Base-by-base conservation (phyloP, 2,113 vertebrate species). In the Tetraodon nigroviridis region DNA sequence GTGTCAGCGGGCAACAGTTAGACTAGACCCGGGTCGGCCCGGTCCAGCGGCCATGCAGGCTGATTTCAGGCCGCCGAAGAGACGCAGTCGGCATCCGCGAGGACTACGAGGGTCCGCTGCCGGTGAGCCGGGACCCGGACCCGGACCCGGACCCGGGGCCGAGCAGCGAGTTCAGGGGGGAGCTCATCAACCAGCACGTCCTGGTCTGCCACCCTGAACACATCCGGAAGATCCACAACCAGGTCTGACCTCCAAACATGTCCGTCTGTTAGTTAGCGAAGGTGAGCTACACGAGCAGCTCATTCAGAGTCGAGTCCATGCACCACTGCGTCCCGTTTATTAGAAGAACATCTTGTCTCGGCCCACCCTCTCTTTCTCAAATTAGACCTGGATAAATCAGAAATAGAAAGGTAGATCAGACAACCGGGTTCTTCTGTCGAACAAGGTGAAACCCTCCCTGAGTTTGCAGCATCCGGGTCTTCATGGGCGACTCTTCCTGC, bases 111-210 rank as follows among this genome's bases (percentile, higher is more conserved):
- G 89, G 90, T 15, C 92, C 95, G 1, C 86, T 96, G 57, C 96
- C 84, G 3, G 46, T 84, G 21, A 80, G 66, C 8, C 0, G 64
- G 55, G 24, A 22, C 52, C 73, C 73, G 45, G 64, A 58, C 51
- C 51, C 70, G 17, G n/a, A n/a, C n/a, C n/a, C n/a, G n/a, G n/a
- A n/a, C 61, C 73, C 73, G 45, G 64, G 60, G 53, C 51, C 70
- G 17, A 47, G 27, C 67, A 67, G 51, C 62, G 3, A 44, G 0
- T 92, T 89, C 82, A 82, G 59, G 21, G 94, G 92, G 4, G 93
- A 97, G 46, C 81, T 98, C 32, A 47, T 95, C 19, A 90, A 92
- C 79, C 91, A 91, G 58, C 86, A 88, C 0, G 91, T 98, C 4
- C 56, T 96, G 18, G 92, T 98, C 70, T 88, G 79, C 55, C 72